Evolutionary conservation across 2,113 vertebrate species (phyloP).

Genomic region (Equus quagga): DNA sequence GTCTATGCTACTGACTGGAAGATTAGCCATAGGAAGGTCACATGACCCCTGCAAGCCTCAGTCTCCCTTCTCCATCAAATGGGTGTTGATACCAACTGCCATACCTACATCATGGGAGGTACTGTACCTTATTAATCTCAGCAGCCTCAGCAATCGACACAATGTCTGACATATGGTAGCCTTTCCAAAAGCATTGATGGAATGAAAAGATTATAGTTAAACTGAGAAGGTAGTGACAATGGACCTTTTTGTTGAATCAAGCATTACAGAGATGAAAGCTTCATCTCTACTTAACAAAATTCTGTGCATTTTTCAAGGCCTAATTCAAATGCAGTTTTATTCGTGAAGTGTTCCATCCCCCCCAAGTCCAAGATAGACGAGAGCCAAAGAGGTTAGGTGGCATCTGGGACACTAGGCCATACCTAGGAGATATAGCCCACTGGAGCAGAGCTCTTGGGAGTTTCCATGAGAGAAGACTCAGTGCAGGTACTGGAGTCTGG

Average conservation of each 20-base stretch:
- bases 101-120: not conserved
- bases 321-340: not conserved
- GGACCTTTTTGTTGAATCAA: not conserved
- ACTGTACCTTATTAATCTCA: not conserved
- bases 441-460: not conserved
- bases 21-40: not conserved
- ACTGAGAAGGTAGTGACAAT: not conserved
- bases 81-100: not conserved
- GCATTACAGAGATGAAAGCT: not conserved
- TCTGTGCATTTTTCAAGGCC: not conserved
- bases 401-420: not conserved
- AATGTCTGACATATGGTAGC: not conserved
- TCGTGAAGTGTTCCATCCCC: not conserved
- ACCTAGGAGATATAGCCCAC: not conserved
- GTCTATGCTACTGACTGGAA: not conserved
- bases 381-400: not conserved
- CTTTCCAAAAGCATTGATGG: not conserved
- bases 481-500: not conserved
- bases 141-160: not conserved
- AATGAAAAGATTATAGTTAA: not conserved
- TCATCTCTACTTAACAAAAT: not conserved
- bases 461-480: not conserved
- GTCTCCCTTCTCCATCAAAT: not conserved
- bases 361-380: not conserved
- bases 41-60: not conserved